Percentiles rank a stretch among this genome's conserved stretches.
Evolutionary conservation across 2,113 vertebrate species (phyloP).

Genomic region (Pyxicephalus adspersus): DNA sequence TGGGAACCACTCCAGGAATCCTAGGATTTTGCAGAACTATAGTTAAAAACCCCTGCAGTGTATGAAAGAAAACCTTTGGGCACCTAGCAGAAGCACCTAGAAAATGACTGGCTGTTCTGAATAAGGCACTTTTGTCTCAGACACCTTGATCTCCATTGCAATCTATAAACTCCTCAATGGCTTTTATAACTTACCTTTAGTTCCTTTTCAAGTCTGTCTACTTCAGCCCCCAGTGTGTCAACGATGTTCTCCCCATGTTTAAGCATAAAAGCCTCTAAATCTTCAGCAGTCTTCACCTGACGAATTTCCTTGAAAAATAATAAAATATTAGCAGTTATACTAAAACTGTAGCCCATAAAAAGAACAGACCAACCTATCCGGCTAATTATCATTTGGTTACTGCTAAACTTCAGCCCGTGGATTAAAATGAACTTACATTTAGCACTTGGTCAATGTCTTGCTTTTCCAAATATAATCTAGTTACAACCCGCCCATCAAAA

Average conservation of each 20-base stretch:
- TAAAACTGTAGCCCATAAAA: background rate
- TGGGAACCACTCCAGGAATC: too few relatives aligned
- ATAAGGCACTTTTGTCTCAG: too few relatives aligned
- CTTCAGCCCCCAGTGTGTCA: slow-evolving; percentile 93
- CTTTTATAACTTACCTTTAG: slow-evolving; percentile 81
- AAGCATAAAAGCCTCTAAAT: slow-evolving; percentile 95
- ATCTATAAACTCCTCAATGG: background rate
- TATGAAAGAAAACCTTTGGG: too few relatives aligned
- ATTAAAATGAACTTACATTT: slow-evolving; percentile 74
- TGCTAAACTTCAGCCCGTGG: too few relatives aligned
- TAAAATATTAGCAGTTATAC: background rate
- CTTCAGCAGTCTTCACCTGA: slow-evolving; percentile 92
- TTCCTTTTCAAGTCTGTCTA: slow-evolving; percentile 95
- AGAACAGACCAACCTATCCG: background rate
- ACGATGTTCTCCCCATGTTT: slow-evolving; percentile 98
- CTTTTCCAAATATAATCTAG: slow-evolving; percentile 96
- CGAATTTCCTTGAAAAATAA: slow-evolving; percentile 88
- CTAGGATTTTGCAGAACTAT: too few relatives aligned
- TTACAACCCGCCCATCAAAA: slow-evolving; percentile 96
- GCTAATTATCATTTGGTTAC: too few relatives aligned
- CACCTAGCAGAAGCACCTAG: too few relatives aligned
- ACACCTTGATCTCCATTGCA: too few relatives aligned
- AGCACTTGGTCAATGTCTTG: slow-evolving; percentile 97
- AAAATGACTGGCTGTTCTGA: too few relatives aligned
- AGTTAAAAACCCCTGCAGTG: too few relatives aligned